phyloP scores from a whole-genome alignment of 2,888 invertebrate species.

The Malthinus flaveolus region DNA sequence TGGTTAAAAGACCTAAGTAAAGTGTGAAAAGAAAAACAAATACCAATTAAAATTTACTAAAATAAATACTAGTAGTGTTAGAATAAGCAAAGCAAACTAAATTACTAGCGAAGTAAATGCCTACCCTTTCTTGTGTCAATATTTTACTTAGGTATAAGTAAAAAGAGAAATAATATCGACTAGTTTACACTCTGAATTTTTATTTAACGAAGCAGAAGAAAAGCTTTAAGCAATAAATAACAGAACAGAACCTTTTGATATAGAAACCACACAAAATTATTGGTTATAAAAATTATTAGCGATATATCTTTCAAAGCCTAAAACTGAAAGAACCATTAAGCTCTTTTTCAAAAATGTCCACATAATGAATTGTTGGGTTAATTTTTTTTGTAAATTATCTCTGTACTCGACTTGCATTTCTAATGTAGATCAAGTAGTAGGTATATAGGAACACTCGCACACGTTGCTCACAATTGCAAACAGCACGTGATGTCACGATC shows the following conservation, averaged over 20 bases:
- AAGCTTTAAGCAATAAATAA: slow-evolving; percentile 4
- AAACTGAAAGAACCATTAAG: slow-evolving; percentile 11
- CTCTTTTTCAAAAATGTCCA: slow-evolving; percentile 19
- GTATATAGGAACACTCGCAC: not conserved
- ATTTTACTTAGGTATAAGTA: slow-evolving; percentile 8
- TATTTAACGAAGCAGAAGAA: not conserved
- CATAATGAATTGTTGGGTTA: slow-evolving; percentile 22
- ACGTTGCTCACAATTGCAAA: slow-evolving; percentile 23
- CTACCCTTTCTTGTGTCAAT: slow-evolving; percentile 10
- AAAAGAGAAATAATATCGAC: not conserved
- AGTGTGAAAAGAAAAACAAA: slow-evolving; percentile 9
- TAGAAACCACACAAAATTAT: not conserved
- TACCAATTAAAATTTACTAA: slow-evolving; percentile 5
- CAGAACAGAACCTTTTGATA: not conserved
- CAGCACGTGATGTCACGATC: slow-evolving; percentile 29
- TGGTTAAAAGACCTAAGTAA: too few species aligned
- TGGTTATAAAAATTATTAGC: slow-evolving; percentile 7
- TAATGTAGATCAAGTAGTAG: slow-evolving; percentile 22
- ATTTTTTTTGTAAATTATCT: slow-evolving; percentile 15
- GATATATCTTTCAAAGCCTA: slow-evolving; percentile 14
- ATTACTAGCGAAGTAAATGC: slow-evolving; percentile 6
- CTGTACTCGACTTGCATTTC: slow-evolving; percentile 22
- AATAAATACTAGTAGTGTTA: slow-evolving; percentile 3
- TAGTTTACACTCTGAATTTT: not conserved
- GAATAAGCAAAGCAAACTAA: slow-evolving; percentile 9